Conservation (phyloP, 1,140 invertebrate genomes). For the Protaetia brevitarsis region DNA sequence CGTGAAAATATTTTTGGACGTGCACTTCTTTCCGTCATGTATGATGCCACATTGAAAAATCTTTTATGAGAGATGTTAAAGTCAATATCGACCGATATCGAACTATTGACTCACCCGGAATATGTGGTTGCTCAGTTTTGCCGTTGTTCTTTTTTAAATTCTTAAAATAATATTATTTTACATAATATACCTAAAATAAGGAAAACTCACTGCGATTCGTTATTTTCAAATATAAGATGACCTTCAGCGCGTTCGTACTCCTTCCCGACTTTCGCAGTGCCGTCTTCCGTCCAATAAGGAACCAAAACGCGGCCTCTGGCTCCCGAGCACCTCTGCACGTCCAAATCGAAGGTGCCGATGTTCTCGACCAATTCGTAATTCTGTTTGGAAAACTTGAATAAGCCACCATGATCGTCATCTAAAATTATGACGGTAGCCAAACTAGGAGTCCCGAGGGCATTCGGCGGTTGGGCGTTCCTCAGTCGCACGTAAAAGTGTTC, state of each 20-base stretch:
- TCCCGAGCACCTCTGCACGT: conserved; percentile 82
- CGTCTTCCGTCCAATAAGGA: conserved; percentile 89
- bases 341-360: conserved; percentile 80
- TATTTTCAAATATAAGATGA: conserved; percentile 92
- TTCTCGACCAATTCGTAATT: conserved; percentile 88
- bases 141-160: no score
- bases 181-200: not conserved
- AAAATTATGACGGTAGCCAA: conserved; percentile 97
- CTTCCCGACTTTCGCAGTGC: conserved; percentile 83
- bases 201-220: conserved; percentile 94
- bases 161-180: not conserved
- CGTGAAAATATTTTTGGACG: no score
- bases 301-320: conserved; percentile 87
- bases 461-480: conserved; percentile 59
- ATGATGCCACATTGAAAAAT: no score
- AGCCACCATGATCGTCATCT: conserved; percentile 97
- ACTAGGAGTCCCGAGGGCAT: conserved; percentile 74
- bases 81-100: no score
- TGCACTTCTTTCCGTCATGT: no score
- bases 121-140: no score
- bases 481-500: conserved; percentile 95
- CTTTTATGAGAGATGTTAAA: no score
- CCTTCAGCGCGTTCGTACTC: conserved; percentile 83
- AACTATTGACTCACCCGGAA: no score
- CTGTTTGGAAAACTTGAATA: conserved; percentile 87